A percentile compares a stretch with the other conserved stretches of the same genome.
phyloP scores from a whole-genome alignment of 2,797 vertebrate genomes.

The Triplophysa bombifrons region DNA sequence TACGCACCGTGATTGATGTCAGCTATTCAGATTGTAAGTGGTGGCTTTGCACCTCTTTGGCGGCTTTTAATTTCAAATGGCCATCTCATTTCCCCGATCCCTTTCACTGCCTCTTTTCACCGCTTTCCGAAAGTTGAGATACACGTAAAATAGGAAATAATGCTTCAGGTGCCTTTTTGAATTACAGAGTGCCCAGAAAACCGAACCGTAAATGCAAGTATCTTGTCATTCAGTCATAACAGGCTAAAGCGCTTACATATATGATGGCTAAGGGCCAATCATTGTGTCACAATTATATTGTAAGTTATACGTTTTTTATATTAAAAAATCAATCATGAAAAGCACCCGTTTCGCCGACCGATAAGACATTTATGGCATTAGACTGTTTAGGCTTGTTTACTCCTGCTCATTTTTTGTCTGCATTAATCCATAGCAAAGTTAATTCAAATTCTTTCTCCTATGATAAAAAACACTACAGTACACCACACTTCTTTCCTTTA shows the following conservation, averaged over 20 bases:
- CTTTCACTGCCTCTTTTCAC: slow-evolving; percentile 72
- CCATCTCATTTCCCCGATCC: slow-evolving; percentile 82
- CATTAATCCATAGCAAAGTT: not conserved
- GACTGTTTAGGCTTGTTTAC: not conserved
- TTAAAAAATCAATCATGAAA: slow-evolving; percentile 69
- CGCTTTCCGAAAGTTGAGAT: slow-evolving; percentile 85
- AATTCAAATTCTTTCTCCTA: not conserved
- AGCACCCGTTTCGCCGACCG: too few relatives aligned
- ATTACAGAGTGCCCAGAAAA: slow-evolving; percentile 87
- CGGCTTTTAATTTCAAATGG: slow-evolving; percentile 89
- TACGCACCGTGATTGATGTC: slow-evolving; percentile 80
- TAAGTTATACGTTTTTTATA: slow-evolving; percentile 80
- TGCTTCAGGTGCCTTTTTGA: slow-evolving; percentile 83
- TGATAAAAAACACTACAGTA: not conserved
- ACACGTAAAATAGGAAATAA: slow-evolving; percentile 76
- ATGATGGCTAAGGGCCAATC: slow-evolving; percentile 86
- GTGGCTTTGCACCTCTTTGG: slow-evolving; percentile 81
- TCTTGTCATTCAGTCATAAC: slow-evolving; percentile 83
- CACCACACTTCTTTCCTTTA: not conserved
- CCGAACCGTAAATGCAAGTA: slow-evolving; percentile 80
- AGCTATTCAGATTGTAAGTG: slow-evolving; percentile 87
- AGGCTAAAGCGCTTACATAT: slow-evolving; percentile 88
- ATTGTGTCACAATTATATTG: slow-evolving; percentile 83
- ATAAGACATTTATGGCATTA: not conserved
- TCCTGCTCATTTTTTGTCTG: not conserved